A percentile compares a stretch with the other conserved stretches of the same genome.
These are phyloP conservation scores for Tiaroga cobitis DNA, from an alignment of 2,797 vertebrate species.

Conservation along the genomic window DNA sequence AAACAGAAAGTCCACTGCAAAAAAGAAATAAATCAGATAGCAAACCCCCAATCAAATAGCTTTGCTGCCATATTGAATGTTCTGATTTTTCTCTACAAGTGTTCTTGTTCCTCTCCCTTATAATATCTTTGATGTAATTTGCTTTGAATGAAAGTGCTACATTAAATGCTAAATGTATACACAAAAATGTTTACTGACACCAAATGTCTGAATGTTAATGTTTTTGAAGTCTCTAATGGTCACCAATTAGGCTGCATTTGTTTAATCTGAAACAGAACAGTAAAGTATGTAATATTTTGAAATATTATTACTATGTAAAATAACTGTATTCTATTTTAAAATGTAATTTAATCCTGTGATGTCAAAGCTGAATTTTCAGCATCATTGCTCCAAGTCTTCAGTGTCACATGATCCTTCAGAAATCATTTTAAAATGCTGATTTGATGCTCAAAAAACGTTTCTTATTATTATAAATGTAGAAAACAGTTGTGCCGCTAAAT, in stretches of 20 bases:
- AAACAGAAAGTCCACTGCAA: background rate
- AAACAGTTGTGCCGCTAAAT: background rate
- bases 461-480: background rate
- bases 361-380: background rate
- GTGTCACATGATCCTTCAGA: background rate
- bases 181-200: too few relatives aligned
- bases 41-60: background rate
- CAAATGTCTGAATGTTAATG: too few relatives aligned
- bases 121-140: background rate
- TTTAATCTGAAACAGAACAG: background rate
- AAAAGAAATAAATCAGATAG: background rate
- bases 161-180: background rate
- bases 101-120: background rate
- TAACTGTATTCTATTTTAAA: too few relatives aligned
- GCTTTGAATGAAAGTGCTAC: background rate
- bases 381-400: background rate
- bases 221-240: too few relatives aligned
- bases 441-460: background rate
- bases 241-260: background rate
- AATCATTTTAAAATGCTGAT: background rate
- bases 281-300: background rate
- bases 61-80: background rate
- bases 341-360: background rate
- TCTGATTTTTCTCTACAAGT: background rate
- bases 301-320: too few relatives aligned